Conservation (phyloP, 2,113 vertebrate genomes). For the Setophaga kirtlandii region DNA sequence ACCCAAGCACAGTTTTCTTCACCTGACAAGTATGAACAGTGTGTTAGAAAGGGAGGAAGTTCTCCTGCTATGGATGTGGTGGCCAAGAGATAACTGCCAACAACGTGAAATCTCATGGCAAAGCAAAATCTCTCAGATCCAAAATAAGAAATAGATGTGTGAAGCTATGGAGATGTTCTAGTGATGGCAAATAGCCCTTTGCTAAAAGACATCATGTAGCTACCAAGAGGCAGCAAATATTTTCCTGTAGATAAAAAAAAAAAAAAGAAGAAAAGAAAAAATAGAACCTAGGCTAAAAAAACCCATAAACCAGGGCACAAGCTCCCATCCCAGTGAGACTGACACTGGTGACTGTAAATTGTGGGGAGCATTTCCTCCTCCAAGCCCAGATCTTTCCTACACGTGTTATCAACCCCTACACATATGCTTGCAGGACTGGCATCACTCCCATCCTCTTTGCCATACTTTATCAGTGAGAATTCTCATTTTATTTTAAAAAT, state of each 20-base stretch:
- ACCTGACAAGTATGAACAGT: neutral
- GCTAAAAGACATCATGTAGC: neutral
- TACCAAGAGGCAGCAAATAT: neutral
- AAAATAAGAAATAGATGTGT: neutral
- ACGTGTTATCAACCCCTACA: neutral
- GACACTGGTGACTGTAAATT: neutral
- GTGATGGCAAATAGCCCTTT: neutral
- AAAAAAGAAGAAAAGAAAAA: neutral
- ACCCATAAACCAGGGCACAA: neutral
- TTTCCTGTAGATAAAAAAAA: neutral
- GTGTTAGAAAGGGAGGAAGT: neutral
- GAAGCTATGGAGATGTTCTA: neutral
- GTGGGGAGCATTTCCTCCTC: neutral
- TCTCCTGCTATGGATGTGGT: neutral
- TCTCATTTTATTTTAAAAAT: neutral
- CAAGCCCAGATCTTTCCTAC: neutral
- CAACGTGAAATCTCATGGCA: neutral
- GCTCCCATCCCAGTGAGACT: neutral
- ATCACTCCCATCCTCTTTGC: neutral
- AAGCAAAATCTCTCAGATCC: neutral
- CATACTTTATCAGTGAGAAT: neutral
- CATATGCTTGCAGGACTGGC: neutral
- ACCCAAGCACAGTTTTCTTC: neutral
- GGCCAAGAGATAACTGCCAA: neutral
- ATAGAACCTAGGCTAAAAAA: neutral